A percentile compares a stretch with the other conserved stretches of the same genome.
phyloP scores from a whole-genome alignment of 37 sponge, comb jelly and placozoan species.

The Tethya wilhelma region DNA sequence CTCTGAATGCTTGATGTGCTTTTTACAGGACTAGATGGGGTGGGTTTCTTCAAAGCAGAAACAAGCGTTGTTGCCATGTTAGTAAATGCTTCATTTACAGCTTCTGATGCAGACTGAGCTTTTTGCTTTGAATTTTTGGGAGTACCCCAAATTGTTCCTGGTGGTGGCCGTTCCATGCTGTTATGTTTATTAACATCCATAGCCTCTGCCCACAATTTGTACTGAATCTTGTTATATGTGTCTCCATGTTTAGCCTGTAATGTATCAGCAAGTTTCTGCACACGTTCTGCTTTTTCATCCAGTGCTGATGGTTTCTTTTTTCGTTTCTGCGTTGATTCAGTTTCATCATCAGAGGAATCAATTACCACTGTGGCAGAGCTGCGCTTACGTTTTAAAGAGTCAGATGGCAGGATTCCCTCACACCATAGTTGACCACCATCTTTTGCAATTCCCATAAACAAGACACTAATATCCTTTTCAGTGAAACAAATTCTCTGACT shows the following conservation, averaged over 20 bases:
- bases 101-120: not conserved
- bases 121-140: not conserved
- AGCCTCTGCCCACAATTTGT: slow-evolving; percentile 46
- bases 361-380: not conserved
- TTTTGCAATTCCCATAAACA: not conserved
- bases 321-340: not conserved
- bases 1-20: not conserved
- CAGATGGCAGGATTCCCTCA: not conserved
- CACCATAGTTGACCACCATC: slow-evolving; percentile 18
- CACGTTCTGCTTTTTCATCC: not conserved
- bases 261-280: slow-evolving; percentile 1
- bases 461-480: slow-evolving; percentile 14
- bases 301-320: not conserved
- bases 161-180: slow-evolving; percentile 13
- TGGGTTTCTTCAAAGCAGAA: not conserved
- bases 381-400: not conserved
- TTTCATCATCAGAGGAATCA: not conserved
- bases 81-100: slow-evolving; percentile 23
- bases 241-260: slow-evolving; percentile 3
- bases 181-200: slow-evolving; percentile 26
- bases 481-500: slow-evolving; percentile 23
- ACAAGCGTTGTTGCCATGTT: slow-evolving; percentile 10
- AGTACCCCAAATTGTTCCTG: slow-evolving; percentile 15
- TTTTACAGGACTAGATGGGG: not conserved
- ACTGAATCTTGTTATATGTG: slow-evolving; percentile 30